These are phyloP conservation scores for Achatina immaculata DNA, from an alignment of 1,140 invertebrate species.

Conservation along the genomic window DNA sequence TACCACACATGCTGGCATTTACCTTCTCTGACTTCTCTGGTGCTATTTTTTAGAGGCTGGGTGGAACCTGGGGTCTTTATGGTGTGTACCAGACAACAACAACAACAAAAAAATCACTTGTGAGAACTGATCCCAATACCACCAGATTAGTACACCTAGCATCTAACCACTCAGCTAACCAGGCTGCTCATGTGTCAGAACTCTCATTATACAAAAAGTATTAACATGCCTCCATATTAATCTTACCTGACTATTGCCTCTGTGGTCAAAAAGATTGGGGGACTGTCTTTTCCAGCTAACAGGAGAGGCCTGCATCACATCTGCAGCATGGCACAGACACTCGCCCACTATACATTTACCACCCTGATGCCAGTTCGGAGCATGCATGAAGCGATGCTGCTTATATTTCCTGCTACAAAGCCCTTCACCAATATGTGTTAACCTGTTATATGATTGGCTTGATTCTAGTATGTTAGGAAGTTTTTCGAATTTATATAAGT, in stretches of 20 bases:
- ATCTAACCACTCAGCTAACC: too few relatives aligned
- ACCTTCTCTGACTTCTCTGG: too few relatives aligned
- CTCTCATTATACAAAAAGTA: too few relatives aligned
- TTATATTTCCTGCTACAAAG: not conserved
- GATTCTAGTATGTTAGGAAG: not conserved
- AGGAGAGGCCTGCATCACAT: not conserved
- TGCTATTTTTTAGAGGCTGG: too few relatives aligned
- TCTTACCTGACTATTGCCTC: not conserved
- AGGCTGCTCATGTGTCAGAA: too few relatives aligned
- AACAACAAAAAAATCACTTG: too few relatives aligned
- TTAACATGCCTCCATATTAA: too few relatives aligned
- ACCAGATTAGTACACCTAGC: too few relatives aligned
- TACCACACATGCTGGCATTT: too few relatives aligned
- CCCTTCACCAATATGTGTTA: constrained; percentile 13
- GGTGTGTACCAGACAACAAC: too few relatives aligned
- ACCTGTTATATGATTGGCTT: not conserved
- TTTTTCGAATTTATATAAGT: not conserved
- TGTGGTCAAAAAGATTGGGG: not conserved
- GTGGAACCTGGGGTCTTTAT: too few relatives aligned
- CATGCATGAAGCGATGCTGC: not conserved
- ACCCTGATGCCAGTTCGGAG: not conserved
- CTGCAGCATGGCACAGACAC: not conserved
- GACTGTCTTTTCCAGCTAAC: not conserved
- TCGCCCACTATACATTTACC: constrained; percentile 4
- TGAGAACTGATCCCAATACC: too few relatives aligned